These are phyloP conservation scores for Cyprinus carpio DNA, from an alignment of 2,113 vertebrate species.

Conservation along the genomic window DNA sequence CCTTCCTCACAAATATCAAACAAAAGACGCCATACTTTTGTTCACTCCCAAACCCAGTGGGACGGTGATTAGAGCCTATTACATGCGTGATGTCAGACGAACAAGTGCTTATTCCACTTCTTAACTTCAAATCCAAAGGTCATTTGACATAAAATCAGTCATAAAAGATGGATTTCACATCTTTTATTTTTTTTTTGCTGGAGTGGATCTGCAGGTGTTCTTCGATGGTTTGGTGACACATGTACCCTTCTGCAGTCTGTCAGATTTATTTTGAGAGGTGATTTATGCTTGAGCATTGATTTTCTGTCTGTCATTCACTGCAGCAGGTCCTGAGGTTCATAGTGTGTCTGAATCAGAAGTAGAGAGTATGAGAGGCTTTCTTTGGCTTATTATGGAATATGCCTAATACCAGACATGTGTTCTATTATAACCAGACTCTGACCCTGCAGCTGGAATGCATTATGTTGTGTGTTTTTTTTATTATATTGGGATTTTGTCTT, in stretches of 20 bases:
- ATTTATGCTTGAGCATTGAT: neutral
- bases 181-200: neutral
- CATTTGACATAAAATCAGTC: neutral
- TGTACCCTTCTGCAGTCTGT: neutral
- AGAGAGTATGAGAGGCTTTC: constrained; percentile 4
- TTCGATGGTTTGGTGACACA: neutral
- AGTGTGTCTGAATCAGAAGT: constrained; percentile 1
- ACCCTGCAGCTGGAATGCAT: constrained; percentile 23
- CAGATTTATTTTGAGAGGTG: neutral
- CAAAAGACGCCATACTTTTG: constrained; percentile 35
- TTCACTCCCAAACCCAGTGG: constrained; percentile 13
- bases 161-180: neutral
- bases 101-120: constrained; percentile 15
- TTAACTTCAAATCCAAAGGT: neutral
- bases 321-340: neutral
- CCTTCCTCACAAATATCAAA: constrained; percentile 40
- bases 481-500: constrained; percentile 15
- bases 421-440: constrained; percentile 39
- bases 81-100: constrained; percentile 32
- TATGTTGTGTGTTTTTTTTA: neutral
- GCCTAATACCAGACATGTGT: constrained; percentile 28
- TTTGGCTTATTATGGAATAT: constrained; percentile 31
- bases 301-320: neutral
- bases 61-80: constrained; percentile 15
- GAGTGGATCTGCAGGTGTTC: constrained; percentile 23